These are phyloP conservation scores for Sminthopsis crassicaudata DNA, from an alignment of 2,113 vertebrate genomes.

Conservation along the genomic window DNA sequence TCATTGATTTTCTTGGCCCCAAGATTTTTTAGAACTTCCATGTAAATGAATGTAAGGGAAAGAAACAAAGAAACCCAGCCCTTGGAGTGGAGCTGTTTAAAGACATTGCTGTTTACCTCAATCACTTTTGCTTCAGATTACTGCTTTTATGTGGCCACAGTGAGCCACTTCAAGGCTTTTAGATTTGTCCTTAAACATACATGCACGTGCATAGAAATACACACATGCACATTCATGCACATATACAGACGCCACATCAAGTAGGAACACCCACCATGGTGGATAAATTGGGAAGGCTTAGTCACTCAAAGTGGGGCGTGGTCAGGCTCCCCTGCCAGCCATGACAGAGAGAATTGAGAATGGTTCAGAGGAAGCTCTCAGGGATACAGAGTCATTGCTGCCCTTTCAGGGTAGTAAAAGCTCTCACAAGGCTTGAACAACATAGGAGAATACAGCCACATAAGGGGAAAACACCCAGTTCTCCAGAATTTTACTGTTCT, in stretches of 20 bases:
- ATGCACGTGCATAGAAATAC: background rate
- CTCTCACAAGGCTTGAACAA: background rate
- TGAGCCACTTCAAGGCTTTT: background rate
- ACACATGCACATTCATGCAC: background rate
- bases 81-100: slow-evolving; percentile 68
- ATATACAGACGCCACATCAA: background rate
- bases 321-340: background rate
- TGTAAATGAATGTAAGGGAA: background rate
- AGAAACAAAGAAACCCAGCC: slow-evolving; percentile 31
- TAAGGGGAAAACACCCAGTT: background rate
- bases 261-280: background rate
- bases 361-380: background rate
- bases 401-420: background rate
- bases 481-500: background rate
- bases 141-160: background rate
- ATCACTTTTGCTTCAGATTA: slow-evolving; percentile 64
- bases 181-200: background rate
- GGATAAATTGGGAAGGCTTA: background rate
- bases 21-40: background rate
- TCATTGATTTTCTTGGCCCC: background rate
- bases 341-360: background rate
- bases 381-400: background rate
- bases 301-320: background rate
- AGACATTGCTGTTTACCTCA: slow-evolving; percentile 70
- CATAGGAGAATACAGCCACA: background rate